Conservation (phyloP, 2,888 invertebrate species). For the Sesamia inferens region DNA sequence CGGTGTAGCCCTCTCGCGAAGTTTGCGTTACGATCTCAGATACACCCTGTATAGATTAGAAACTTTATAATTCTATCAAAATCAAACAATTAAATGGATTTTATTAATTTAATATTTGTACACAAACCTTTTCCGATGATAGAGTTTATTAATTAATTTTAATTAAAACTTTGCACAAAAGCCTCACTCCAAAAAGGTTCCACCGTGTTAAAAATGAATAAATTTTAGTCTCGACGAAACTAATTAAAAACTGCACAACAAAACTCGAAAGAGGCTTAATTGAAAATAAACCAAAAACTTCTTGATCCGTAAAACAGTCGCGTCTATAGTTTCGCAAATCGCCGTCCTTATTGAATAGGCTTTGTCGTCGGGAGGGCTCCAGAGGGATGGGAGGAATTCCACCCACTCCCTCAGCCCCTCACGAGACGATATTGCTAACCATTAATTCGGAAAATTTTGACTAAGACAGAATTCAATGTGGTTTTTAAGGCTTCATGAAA, state of each 20-base stretch:
- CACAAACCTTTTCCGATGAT: not conserved
- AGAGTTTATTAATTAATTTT: no score
- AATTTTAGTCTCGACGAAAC: not conserved
- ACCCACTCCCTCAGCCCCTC: slow-evolving; percentile 53
- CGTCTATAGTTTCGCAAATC: slow-evolving; percentile 61
- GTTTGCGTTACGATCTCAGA: no score
- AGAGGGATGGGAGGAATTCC: slow-evolving; percentile 63
- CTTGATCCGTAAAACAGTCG: slow-evolving; percentile 29
- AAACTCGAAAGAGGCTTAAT: slow-evolving; percentile 25
- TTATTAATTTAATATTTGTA: not conserved
- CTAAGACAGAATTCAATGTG: slow-evolving; percentile 47
- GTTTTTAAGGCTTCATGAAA: slow-evolving; percentile 16
- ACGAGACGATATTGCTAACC: slow-evolving; percentile 67
- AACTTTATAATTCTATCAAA: no score
- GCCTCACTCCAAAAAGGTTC: no score
- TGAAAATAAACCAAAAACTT: slow-evolving; percentile 35
- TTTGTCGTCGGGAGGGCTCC: slow-evolving; percentile 62
- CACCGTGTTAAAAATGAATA: not conserved
- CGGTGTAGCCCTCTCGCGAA: no score
- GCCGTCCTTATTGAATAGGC: slow-evolving; percentile 70
- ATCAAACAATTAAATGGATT: not conserved
- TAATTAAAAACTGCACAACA: not conserved
- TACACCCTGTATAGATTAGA: no score
- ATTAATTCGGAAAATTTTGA: slow-evolving; percentile 70
- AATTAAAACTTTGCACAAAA: not conserved